Evolutionary conservation across 1,140 invertebrate genomes (phyloP).

Genomic region (Mizuhopecten yessoensis): DNA sequence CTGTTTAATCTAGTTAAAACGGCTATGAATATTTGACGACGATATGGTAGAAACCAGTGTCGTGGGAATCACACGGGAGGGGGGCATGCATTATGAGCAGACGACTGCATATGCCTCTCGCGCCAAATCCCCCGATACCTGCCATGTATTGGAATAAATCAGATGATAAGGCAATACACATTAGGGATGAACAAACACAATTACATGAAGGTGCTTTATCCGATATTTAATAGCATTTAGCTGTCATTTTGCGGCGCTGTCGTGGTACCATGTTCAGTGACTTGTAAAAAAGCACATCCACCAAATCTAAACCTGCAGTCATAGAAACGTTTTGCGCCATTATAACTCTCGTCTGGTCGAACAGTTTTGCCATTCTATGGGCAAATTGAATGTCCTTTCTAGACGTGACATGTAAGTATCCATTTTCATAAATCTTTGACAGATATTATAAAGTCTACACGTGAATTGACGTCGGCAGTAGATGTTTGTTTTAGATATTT

Average conservation of each 20-base stretch:
- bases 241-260: not conserved
- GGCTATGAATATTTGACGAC: slow-evolving; percentile 33
- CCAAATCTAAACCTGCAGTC: not conserved
- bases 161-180: not conserved
- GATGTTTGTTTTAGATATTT: too few relatives aligned
- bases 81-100: not conserved
- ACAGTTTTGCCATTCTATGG: not conserved
- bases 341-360: not conserved
- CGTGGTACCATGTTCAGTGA: not conserved
- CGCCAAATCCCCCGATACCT: not conserved
- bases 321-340: not conserved
- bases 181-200: slow-evolving; percentile 14
- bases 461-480: not conserved
- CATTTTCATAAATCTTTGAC: slow-evolving; percentile 35
- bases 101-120: not conserved
- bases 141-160: not conserved
- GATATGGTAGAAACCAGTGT: not conserved
- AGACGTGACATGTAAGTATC: not conserved
- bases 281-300: slow-evolving; percentile 9
- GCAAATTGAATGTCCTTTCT: slow-evolving; percentile 3
- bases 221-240: slow-evolving; percentile 24
- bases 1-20: slow-evolving; percentile 35
- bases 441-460: not conserved
- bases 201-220: slow-evolving; percentile 11
- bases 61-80: not conserved